Conservation (phyloP, 2,888 invertebrate species). For the Ormyrus thymus region DNA sequence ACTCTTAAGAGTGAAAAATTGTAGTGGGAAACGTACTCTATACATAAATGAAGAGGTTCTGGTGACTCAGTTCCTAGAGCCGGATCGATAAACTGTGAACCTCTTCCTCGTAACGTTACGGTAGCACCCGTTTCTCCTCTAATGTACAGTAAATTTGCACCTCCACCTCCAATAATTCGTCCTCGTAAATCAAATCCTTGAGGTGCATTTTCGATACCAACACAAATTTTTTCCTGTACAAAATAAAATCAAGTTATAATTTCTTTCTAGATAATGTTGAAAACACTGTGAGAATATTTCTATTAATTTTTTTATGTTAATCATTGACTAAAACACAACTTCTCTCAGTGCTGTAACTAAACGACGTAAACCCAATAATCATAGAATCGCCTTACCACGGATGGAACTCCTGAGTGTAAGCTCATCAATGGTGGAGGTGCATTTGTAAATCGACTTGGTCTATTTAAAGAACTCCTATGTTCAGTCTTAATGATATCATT, state of each 20-base stretch:
- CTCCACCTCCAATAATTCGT: conserved; percentile 83
- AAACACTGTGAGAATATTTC: conserved; percentile 27
- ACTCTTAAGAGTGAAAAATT: conserved; percentile 36
- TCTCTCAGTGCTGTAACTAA: conserved; percentile 7
- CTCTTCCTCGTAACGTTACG: conserved; percentile 83
- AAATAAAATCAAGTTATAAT: conserved; percentile 28
- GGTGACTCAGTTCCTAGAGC: conserved; percentile 78
- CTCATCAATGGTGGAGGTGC: conserved; percentile 76
- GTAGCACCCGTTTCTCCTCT: conserved; percentile 86
- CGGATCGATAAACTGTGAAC: conserved; percentile 80
- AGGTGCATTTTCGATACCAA: conserved; percentile 86
- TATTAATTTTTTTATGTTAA: neutral
- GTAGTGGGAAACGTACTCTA: conserved; percentile 78
- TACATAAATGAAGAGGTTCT: conserved; percentile 85
- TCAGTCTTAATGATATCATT: conserved; percentile 76
- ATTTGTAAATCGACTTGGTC: conserved; percentile 74
- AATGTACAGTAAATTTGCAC: conserved; percentile 86
- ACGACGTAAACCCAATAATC: conserved; percentile 15
- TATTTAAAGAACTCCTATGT: conserved; percentile 71
- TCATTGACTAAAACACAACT: conserved; percentile 2
- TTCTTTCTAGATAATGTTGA: neutral
- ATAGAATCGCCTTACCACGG: conserved; percentile 65
- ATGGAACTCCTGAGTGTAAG: conserved; percentile 71
- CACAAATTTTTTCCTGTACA: conserved; percentile 83
- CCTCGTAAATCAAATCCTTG: conserved; percentile 85